Base-by-base conservation (phyloP, 2,113 vertebrate genomes). In the Pantherophis guttatus region DNA sequence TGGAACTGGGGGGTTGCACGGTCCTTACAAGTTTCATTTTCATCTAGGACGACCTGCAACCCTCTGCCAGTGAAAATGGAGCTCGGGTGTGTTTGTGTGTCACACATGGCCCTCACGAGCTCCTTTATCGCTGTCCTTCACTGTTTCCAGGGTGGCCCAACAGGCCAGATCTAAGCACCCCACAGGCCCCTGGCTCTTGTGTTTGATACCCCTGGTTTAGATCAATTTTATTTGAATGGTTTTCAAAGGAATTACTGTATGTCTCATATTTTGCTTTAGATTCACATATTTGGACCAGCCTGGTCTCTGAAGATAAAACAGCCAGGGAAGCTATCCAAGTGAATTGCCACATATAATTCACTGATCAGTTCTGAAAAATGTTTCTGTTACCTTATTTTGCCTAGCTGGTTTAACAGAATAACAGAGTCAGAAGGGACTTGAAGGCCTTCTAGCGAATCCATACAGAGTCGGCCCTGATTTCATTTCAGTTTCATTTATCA, bases 341-440 rank as follows among this genome's bases (percentile, higher is more conserved):
- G 87, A 95, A 93, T 92, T 89, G 89, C 96, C 96, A 95, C 93
- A 91, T 89, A 95, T 95, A 92, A 96, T n/a, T 88, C 91, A 52
- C n/a, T 65, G 62, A 91, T 52, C 95, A 95, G 10, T 24, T 26
- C 94, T 95, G 96, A 92, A 94, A 48, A 94, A 94, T 26, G 44
- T 93, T 90, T 70, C 1, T 65, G 44, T 96, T 93, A 89, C 85
- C 94, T 92, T 95, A 90, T 81, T 95, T 19, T 85, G 33, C 33
- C 94, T 85, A 95, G 33, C 57, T 92, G 90, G 96, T 24, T 62
- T 62, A 62, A 62, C 24, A 26, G 59, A 62, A 10, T 62, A 62
- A 11, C 59, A 62, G 59, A 26, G 24, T 62, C 59, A 10, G 9
- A 26, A 26, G 59, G 59, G 59, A 62, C 59, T 26, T 62, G 24